Percentiles rank a stretch among this genome's conserved stretches.
phyloP scores from a whole-genome alignment of 2,797 vertebrate species.

The Adelosebastes latens region DNA sequence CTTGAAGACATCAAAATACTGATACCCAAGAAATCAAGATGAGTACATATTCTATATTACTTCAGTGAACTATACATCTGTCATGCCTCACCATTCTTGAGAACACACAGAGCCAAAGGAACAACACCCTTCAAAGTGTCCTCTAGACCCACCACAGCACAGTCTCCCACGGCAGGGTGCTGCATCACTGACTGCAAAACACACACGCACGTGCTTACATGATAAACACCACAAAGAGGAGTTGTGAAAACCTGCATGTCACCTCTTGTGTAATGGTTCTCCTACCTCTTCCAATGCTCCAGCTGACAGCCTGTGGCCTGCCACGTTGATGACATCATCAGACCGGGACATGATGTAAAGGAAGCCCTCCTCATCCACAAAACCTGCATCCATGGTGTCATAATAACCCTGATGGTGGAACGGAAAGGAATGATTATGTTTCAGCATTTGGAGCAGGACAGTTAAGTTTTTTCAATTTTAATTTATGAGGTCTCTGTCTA shows the following conservation, averaged over 20 bases:
- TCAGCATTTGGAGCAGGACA: neutral
- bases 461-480: neutral
- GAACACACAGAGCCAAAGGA: slow-evolving; percentile 92
- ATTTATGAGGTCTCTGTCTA: neutral
- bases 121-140: slow-evolving; percentile 93
- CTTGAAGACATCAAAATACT: no score
- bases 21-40: neutral
- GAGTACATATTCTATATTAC: neutral
- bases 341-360: slow-evolving; percentile 94
- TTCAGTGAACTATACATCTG: neutral
- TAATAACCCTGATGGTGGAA: slow-evolving; percentile 88
- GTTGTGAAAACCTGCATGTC: neutral
- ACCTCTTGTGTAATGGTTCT: no score
- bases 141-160: slow-evolving; percentile 93
- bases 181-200: slow-evolving; percentile 86
- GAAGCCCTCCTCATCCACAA: slow-evolving; percentile 90
- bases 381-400: slow-evolving; percentile 97
- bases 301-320: slow-evolving; percentile 94
- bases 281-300: slow-evolving; percentile 94
- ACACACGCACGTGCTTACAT: neutral
- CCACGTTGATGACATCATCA: slow-evolving; percentile 97
- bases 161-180: slow-evolving; percentile 89
- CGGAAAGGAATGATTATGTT: neutral
- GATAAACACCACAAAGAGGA: neutral
- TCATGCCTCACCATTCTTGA: slow-evolving; percentile 85